phyloP scores from a whole-genome alignment of 1,140 invertebrate species.

The Pachyrhynchus sulphureomaculatus region DNA sequence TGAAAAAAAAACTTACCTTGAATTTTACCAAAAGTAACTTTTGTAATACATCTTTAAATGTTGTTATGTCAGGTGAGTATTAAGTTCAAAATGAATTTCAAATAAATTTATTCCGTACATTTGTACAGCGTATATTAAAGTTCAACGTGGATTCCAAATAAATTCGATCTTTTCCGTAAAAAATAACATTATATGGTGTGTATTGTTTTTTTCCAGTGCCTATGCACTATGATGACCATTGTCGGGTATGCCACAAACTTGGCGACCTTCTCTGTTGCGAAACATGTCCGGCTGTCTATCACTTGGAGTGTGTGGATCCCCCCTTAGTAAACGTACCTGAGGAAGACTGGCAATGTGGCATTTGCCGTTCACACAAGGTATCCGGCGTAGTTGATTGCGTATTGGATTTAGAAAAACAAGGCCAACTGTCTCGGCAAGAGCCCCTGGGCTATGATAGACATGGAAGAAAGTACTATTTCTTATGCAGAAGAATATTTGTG shows the following conservation, averaged over 20 bases:
- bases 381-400: conserved; percentile 91
- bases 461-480: conserved; percentile 95
- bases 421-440: conserved; percentile 87
- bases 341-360: conserved; percentile 94
- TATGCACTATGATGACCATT: conserved; percentile 94
- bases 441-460: conserved; percentile 92
- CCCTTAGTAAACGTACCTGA: conserved; percentile 89
- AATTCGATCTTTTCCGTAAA: no score
- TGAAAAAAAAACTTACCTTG: no score
- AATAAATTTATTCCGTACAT: no score
- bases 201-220: conserved; percentile 72
- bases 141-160: no score
- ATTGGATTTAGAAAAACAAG: conserved; percentile 88
- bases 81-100: no score
- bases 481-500: conserved; percentile 88
- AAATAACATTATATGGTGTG: no score
- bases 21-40: no score
- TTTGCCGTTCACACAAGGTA: conserved; percentile 90
- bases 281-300: conserved; percentile 94
- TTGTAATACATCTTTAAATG: no score
- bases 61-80: no score
- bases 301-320: conserved; percentile 93
- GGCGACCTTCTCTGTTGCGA: conserved; percentile 96
- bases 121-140: no score
- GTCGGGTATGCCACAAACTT: conserved; percentile 89